Percentiles rank a stretch among this genome's conserved stretches.
Evolutionary conservation across 2,113 vertebrate species (phyloP).

Genomic region (Aegypius monachus): DNA sequence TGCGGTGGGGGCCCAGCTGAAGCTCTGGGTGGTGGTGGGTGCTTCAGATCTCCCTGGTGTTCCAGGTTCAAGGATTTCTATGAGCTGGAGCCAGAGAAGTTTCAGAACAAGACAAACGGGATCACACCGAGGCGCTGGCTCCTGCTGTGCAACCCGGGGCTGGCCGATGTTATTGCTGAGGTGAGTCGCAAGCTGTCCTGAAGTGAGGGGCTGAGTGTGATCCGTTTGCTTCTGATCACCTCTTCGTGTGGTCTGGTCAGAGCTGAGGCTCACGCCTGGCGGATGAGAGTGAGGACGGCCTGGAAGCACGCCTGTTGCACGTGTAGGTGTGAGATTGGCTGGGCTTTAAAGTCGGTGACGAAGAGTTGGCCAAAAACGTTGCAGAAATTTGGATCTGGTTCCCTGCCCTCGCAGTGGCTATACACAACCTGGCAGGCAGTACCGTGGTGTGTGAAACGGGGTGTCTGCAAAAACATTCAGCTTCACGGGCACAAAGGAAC

Average conservation of each 20-base stretch:
- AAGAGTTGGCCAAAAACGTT: background rate
- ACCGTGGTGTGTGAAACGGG: background rate
- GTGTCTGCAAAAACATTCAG: background rate
- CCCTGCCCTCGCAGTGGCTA: rapidly evolving
- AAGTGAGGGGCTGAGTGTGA: background rate
- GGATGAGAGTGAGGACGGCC: background rate
- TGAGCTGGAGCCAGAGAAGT: slow-evolving; percentile 83
- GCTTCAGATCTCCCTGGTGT: background rate
- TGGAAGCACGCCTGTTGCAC: rapidly evolving
- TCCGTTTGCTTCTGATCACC: too few relatives aligned
- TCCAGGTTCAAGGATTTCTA: slow-evolving; percentile 88
- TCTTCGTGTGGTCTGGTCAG: background rate
- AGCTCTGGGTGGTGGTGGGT: background rate
- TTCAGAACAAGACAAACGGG: slow-evolving; percentile 90
- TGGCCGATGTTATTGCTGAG: slow-evolving; percentile 82
- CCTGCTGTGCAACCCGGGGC: slow-evolving; percentile 85
- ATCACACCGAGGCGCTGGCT: slow-evolving; percentile 87
- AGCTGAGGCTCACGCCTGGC: background rate
- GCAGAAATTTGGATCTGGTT: background rate
- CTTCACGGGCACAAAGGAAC: background rate
- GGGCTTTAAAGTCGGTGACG: background rate
- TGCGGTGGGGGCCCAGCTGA: background rate
- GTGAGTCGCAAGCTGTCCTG: slow-evolving; percentile 18
- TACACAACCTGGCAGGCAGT: background rate
- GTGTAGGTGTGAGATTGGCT: background rate